Evolutionary conservation across 2,797 vertebrate species (phyloP), one percentile per base, ranked within the genome.

Genomic region (Scomberomorus guttatus): DNA sequence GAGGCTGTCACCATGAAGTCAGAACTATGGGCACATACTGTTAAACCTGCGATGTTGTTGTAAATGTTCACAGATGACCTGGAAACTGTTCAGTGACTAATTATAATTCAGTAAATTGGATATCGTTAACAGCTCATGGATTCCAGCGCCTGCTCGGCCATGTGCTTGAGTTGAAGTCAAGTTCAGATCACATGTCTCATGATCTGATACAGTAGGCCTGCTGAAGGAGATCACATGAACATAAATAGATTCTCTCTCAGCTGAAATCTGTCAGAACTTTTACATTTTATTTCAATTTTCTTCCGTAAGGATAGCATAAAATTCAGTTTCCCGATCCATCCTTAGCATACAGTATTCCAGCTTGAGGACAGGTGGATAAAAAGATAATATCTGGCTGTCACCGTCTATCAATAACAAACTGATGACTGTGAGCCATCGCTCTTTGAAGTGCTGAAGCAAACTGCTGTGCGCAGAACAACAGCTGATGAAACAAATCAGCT

Each of bases 401-500:
- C 55, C 37, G 39, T 75, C 64, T 69, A 77, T 90, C 77, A 86
- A 63, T 77, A 81, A 51, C 71, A 68, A 75, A 75, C 57, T 14
- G 66, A 78, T 29, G 46, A 72, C 34, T 73, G 37, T 24, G 76
- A 87, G 71, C 57, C 65, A 13, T 73, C 24, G 20, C 6, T 71
- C 80, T 77, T 81, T 88, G 70, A 87, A 82, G 59, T 25, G 25
- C 56, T 58, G 52, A 83, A 60, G 67, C 69, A 72, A 72, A 84
- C 80, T 54, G 46, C 20, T 58, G 60, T 61, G 61, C 72, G 58
- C 48, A 54, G 55, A 75, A 79, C 71, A 87, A 63, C 57, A 55
- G 37, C 29, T 59, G 80, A 89, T 88, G 81, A 85, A 86, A 85
- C 69, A 77, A 72, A 88, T 82, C 42, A 25, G 44, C 80, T 80